Percentiles rank a stretch among this genome's conserved stretches.
phyloP scores from a whole-genome alignment of 2,888 invertebrate genomes.

The Aspidiotus rigidus region DNA sequence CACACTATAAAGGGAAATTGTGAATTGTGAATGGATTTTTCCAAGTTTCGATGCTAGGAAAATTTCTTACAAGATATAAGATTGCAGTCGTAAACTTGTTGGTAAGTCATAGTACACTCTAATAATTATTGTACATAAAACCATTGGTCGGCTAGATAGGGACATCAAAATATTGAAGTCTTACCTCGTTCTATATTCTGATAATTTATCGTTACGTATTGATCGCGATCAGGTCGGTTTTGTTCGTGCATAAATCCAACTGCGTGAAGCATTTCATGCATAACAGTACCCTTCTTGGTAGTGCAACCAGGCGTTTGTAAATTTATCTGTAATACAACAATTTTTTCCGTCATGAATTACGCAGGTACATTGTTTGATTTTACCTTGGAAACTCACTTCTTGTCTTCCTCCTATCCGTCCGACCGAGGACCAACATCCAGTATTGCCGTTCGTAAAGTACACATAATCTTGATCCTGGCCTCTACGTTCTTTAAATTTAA shows the following conservation, averaged over 20 bases:
- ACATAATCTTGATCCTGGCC: conserved; percentile 59
- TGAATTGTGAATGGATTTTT: no score
- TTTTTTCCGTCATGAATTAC: not conserved
- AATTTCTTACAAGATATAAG: no score
- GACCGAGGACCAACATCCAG: conserved; percentile 75
- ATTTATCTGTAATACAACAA: conserved; percentile 47
- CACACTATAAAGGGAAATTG: no score
- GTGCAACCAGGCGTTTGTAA: conserved; percentile 66
- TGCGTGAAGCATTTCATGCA: conserved; percentile 73
- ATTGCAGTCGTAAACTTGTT: no score
- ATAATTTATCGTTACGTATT: conserved; percentile 56
- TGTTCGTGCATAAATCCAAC: conserved; percentile 75
- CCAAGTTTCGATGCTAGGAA: no score
- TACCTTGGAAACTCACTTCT: conserved; percentile 35
- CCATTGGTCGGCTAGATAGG: not conserved
- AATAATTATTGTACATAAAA: no score
- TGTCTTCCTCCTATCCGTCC: conserved; percentile 56
- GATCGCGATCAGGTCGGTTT: conserved; percentile 65
- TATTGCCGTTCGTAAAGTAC: conserved; percentile 55
- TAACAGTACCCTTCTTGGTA: conserved; percentile 60
- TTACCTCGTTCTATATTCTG: conserved; percentile 58
- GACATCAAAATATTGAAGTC: conserved; percentile 16
- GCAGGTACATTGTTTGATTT: not conserved
- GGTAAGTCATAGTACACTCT: no score
- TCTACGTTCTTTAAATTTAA: conserved; percentile 57